These are phyloP conservation scores for Eulemur rufifrons DNA, from an alignment of 2,113 vertebrate genomes.

Conservation along the genomic window DNA sequence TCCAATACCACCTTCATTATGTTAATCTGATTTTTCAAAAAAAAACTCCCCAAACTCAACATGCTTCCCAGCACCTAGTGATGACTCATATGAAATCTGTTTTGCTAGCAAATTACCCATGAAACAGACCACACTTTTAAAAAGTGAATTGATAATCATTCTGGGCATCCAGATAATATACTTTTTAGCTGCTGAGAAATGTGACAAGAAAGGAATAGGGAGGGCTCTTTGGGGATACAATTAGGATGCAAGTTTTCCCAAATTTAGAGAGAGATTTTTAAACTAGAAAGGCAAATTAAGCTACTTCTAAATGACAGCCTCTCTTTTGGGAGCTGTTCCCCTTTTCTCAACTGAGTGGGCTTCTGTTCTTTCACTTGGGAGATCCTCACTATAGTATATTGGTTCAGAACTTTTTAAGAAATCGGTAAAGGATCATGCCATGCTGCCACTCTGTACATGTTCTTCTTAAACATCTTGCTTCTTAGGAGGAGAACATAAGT, in stretches of 20 bases:
- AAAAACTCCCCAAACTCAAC: not conserved
- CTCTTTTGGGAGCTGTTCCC: not conserved
- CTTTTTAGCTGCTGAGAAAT: conserved; percentile 39
- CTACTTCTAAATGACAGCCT: not conserved
- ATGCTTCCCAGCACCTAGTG: not conserved
- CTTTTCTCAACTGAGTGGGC: not conserved
- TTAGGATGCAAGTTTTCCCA: not conserved
- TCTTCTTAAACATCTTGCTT: not conserved
- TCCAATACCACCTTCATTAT: not conserved
- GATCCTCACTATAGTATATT: not conserved
- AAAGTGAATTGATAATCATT: conserved; percentile 17
- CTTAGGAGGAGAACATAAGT: not conserved
- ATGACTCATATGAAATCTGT: not conserved
- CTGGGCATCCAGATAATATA: not conserved
- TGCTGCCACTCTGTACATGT: not conserved
- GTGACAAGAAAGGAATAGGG: not conserved
- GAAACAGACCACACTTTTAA: not conserved
- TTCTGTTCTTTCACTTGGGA: not conserved
- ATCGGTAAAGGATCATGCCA: not conserved
- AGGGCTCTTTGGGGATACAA: not conserved
- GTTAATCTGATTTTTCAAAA: not conserved
- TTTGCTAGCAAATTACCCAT: not conserved
- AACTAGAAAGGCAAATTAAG: not conserved
- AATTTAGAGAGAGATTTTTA: not conserved
- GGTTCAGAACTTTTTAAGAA: not conserved